Conservation (phyloP, 2,113 vertebrate species). For the Clarias gariepinus region DNA sequence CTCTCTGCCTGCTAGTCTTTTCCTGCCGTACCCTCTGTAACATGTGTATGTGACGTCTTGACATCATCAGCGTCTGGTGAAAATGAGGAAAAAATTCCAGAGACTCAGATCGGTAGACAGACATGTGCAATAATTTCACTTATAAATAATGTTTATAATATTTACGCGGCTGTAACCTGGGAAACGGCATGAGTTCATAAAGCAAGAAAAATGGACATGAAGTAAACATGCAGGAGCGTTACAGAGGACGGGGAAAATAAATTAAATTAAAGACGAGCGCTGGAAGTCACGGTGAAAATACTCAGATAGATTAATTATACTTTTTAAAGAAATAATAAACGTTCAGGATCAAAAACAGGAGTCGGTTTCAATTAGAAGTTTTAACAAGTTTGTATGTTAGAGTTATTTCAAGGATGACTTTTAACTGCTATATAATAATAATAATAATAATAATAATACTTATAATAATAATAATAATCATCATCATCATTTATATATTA, state of each 20-base stretch:
- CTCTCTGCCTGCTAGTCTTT: background rate
- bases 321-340: background rate
- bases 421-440: background rate
- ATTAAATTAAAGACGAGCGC: background rate
- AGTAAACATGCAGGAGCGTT: background rate
- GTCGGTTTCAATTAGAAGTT: background rate
- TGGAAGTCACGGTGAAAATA: too few relatives aligned
- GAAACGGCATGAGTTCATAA: background rate
- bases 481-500: background rate
- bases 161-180: background rate
- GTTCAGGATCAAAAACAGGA: background rate
- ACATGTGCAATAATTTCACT: background rate
- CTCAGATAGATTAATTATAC: background rate
- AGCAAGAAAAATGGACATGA: background rate
- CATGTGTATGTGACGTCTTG: background rate
- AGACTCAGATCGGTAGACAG: background rate
- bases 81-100: background rate
- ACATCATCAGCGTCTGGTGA: background rate
- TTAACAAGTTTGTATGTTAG: background rate
- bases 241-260: background rate
- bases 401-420: background rate
- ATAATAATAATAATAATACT: background rate
- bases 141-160: background rate
- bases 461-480: background rate
- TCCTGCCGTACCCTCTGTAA: background rate